Percentiles rank a stretch among this genome's conserved stretches.
Conservation (phyloP, 2,888 invertebrate genomes). For the Ennomos quercinarius region DNA sequence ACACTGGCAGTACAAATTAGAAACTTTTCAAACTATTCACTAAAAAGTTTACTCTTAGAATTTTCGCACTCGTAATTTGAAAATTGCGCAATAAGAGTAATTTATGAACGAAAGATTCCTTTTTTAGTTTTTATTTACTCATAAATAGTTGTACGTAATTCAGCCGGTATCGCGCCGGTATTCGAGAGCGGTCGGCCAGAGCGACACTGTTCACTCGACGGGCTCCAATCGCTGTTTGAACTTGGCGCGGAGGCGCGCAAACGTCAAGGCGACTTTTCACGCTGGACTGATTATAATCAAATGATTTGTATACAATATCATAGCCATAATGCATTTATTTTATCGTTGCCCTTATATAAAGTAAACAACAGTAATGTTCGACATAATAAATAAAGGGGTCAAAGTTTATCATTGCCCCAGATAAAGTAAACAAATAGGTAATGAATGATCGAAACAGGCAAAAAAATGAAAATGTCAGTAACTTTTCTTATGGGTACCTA, state of each 20-base stretch:
- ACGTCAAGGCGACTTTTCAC: constrained; percentile 36
- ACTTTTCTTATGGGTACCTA: too few relatives aligned
- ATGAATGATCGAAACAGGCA: too few relatives aligned
- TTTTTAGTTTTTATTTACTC: constrained; percentile 12
- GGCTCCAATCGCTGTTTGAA: constrained; percentile 53
- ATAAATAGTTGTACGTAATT: not conserved
- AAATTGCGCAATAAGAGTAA: constrained; percentile 1
- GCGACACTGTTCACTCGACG: constrained; percentile 53
- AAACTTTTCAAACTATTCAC: constrained; percentile 12
- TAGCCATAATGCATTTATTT: too few relatives aligned
- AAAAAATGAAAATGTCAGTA: too few relatives aligned
- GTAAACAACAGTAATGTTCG: not conserved
- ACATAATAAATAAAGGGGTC: too few relatives aligned
- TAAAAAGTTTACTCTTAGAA: constrained; percentile 16
- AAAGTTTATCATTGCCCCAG: too few relatives aligned
- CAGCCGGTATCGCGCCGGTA: constrained; percentile 17
- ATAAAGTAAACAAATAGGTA: too few relatives aligned
- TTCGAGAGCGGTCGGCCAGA: constrained; percentile 38
- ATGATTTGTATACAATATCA: not conserved
- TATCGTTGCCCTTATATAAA: too few relatives aligned
- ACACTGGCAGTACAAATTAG: constrained; percentile 5
- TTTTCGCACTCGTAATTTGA: constrained; percentile 5
- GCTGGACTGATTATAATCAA: constrained; percentile 1
- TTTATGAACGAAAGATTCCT: not conserved
- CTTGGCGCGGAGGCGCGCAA: constrained; percentile 47